Base-by-base conservation (phyloP, 2,113 vertebrate genomes). In the human (Homo sapiens) region DNA sequence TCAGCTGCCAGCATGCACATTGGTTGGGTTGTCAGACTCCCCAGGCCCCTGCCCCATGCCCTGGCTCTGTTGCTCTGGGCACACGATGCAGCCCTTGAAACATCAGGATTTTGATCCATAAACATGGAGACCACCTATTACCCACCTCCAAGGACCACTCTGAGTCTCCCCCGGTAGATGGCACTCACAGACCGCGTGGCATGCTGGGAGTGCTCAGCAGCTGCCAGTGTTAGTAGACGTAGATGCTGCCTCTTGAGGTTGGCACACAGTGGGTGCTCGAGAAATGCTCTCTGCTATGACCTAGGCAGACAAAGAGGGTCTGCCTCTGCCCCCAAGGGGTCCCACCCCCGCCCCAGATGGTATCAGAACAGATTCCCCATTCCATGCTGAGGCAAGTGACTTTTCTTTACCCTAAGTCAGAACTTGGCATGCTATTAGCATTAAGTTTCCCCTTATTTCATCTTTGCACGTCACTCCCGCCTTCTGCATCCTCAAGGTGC, bases 361-460 rank as follows among this genome's bases (percentile, higher is more conserved):
- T 43, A 20, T 68, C 55, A 70, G 50, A 43, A 80, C 66, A 32
- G 48, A 64, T 14, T 78, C 59, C 45, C 73, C 27, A 8, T 23
- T 89, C 52, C 6, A 2, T 75, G 66, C 20, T 0, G 8, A 72
- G 86, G 64, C 92, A 55, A 50, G 90, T 55, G 86, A 22, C 75
- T 68, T 80, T 83, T 40, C 87, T 80, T 79, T 61, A 35, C 45
- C 89, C 50, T n/a, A 17, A 45, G 59, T 55, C 61, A 50, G 68
- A 86, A 8, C 32, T 17, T 50, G 66, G 87, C 83, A 22, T 35
- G 76, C 32, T 3, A 23, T n/a, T 85, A 61, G 91, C 81, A 93
- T 96, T 93, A 84, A 84, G 61, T 96, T 64, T 79, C 82, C 40
- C 57, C 57, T 4, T 81, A 78, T 52, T 64, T 43, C 78, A 89